Conservation (phyloP, 2,888 invertebrate genomes). For the Heliconius sara region DNA sequence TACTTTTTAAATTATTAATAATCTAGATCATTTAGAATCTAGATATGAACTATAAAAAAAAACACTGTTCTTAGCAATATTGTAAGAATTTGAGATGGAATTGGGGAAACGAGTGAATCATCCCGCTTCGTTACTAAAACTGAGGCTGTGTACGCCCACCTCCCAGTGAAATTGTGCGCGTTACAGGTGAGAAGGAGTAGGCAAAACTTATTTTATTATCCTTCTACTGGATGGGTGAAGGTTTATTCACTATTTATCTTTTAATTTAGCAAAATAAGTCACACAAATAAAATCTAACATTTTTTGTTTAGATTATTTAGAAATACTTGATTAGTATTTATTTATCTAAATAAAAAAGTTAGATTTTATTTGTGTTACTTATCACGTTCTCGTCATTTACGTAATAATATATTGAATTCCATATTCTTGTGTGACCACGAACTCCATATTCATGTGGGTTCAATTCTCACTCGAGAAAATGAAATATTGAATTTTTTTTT, state of each 20-base stretch:
- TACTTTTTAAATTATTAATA: background rate
- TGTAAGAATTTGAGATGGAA: background rate
- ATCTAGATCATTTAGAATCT: background rate
- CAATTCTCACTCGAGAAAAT: no score
- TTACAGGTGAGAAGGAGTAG: conserved; percentile 15
- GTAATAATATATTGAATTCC: no score
- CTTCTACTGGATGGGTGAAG: background rate
- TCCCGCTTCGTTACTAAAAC: conserved; percentile 8
- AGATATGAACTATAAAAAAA: background rate
- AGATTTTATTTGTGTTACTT: no score
- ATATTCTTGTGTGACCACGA: no score
- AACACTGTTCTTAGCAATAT: background rate
- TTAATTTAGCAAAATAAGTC: background rate
- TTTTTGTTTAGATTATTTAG: no score
- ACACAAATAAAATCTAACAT: no score
- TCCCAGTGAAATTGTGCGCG: background rate
- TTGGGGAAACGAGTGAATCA: conserved; percentile 9
- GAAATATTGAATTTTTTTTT: no score
- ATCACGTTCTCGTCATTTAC: no score
- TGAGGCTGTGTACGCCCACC: background rate
- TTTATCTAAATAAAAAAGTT: no score
- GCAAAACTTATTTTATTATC: conserved; percentile 8
- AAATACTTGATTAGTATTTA: no score
- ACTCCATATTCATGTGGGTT: no score
- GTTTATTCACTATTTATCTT: background rate